phyloP scores from a whole-genome alignment of 30 jellyfish, hydroid and myxozoan species.

The Aurelia coerulea region DNA sequence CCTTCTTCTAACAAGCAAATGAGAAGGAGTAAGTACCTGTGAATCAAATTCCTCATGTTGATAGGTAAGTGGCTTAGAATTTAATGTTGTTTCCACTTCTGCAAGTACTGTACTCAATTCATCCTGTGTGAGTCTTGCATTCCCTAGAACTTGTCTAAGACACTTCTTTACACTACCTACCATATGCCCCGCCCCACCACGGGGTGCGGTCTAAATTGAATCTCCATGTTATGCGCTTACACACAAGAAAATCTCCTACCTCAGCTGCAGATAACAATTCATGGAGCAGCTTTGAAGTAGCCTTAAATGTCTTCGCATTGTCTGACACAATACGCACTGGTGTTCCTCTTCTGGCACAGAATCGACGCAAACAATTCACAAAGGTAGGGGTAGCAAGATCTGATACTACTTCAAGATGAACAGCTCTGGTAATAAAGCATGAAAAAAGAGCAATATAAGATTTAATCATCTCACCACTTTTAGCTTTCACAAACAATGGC shows the following conservation, averaged over 20 bases:
- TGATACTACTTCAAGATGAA: constrained; percentile 36
- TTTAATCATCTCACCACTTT: constrained; percentile 3
- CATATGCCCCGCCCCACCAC: constrained; percentile 13
- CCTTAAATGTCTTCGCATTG: constrained; percentile 59
- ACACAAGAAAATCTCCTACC: not conserved
- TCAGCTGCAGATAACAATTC: not conserved
- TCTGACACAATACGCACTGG: constrained; percentile 45
- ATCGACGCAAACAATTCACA: constrained; percentile 14
- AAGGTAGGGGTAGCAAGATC: constrained; percentile 23
- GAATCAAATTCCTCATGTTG: not conserved
- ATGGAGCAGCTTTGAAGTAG: not conserved
- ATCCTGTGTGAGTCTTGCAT: constrained; percentile 16
- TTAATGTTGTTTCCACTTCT: constrained; percentile 19
- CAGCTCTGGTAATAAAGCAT: constrained; percentile 52
- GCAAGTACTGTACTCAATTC: constrained; percentile 5
- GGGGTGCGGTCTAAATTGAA: constrained; percentile 20
- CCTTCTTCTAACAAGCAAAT: not conserved
- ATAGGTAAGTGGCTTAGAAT: constrained; percentile 12
- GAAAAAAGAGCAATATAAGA: constrained; percentile 34
- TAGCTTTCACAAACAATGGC: constrained; percentile 30
- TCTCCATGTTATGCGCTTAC: constrained; percentile 1
- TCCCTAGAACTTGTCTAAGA: constrained; percentile 3
- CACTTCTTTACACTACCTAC: constrained; percentile 23
- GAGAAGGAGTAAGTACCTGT: no score
- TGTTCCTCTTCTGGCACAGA: constrained; percentile 46